Evolutionary conservation across 2,888 invertebrate genomes (phyloP), one percentile per base, ranked within the genome.

Genomic region (Caenorhabditis zanzibari): DNA sequence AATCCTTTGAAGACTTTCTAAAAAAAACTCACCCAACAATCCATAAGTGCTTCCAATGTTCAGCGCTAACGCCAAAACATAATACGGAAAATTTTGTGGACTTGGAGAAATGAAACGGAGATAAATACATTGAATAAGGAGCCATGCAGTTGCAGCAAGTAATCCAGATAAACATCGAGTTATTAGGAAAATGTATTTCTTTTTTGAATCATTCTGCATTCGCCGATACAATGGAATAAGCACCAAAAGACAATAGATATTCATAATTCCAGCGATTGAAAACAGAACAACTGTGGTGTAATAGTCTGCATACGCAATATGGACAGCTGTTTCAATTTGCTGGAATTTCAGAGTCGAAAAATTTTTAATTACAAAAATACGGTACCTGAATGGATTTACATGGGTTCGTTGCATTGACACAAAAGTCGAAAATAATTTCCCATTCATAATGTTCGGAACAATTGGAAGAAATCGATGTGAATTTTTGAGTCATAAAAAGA

Each of bases 121-220:
- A 44, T 72, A 72, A 59, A 72, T 59, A 47, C 71, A 72, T 19
- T 72, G 71, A 14, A 72, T 38, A 12, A 72, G 47, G n/a, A 72
- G 71, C 71, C 71, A 72, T 0, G 71, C 44, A 32, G 7, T 14
- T 0, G 38, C 58, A 28, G 56, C 24, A 1, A 47, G 10, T 0
- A 47, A 16, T 16, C 58, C 58, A 19, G 59, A 12, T 0, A 58
- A 10, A 24, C 56, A 58, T 26, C 75, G 38, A 32, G 56, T 58
- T 22, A 75, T 44, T 3, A 75, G 47, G 47, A 75, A 75, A 7
- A 66, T 28, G 44, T 75, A 75, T n/a, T 74, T 74, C 64, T 74
- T 74, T 14, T 54, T 63, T 0, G 74, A 74, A 22, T 63, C 54
- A 22, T 66, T 54, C 28, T 75, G 41, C 71, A 72, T 72, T 47